Evolutionary conservation across 53 echinoderm and acorn worm species (phyloP).

Genomic region (Antedon mediterranea): DNA sequence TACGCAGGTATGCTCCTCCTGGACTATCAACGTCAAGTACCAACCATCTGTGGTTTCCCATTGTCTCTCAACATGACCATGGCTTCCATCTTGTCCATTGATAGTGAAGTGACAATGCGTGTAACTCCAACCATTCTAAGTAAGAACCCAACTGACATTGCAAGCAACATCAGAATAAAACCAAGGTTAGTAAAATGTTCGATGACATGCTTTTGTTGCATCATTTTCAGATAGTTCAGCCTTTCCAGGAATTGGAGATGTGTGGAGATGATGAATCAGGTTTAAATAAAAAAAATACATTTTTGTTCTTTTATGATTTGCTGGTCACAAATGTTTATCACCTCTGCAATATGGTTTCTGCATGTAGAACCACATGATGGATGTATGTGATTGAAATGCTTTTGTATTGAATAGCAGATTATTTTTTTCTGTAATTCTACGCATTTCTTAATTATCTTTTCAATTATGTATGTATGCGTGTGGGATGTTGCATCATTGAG

Average conservation of each 20-base stretch:
- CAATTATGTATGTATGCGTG: no score
- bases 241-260: no score
- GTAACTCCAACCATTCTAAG: conserved; percentile 19
- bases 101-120: conserved; percentile 16
- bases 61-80: conserved; percentile 35
- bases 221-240: background rate
- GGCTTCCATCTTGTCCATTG: conserved; percentile 16
- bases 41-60: conserved; percentile 43
- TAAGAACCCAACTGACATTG: conserved; percentile 10
- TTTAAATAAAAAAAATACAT: no score
- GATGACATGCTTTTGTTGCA: background rate
- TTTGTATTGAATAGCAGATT: no score
- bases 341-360: no score
- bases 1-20: conserved; percentile 31
- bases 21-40: conserved; percentile 22
- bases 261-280: no score
- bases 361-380: no score
- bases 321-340: no score
- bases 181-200: conserved; percentile 23
- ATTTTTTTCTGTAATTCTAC: no score
- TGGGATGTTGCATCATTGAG: no score
- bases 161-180: conserved; percentile 24
- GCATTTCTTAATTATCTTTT: background rate
- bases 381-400: no score
- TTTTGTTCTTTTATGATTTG: no score